A percentile compares a stretch with the other conserved stretches of the same genome.
phyloP scores from a whole-genome alignment of 2,113 vertebrate genomes.

The Periophthalmodon schlosseri region DNA sequence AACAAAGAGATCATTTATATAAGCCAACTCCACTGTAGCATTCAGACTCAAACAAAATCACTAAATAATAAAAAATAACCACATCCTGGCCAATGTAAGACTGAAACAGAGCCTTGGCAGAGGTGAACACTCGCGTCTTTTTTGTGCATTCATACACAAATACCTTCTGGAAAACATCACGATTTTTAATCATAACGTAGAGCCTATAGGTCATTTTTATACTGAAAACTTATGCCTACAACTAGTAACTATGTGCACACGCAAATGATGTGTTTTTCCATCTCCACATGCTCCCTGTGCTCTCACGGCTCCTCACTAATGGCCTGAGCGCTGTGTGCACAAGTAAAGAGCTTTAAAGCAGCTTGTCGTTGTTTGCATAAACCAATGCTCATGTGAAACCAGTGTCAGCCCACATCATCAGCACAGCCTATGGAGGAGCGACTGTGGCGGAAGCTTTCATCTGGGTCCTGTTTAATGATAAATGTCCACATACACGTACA shows the following conservation, averaged over 20 bases:
- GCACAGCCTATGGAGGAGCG: constrained; percentile 22
- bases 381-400: constrained; percentile 24
- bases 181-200: neutral
- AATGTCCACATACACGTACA: constrained; percentile 15
- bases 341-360: constrained; percentile 18
- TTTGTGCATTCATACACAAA: no score
- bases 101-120: no score
- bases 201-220: neutral
- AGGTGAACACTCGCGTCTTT: no score
- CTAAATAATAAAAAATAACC: no score
- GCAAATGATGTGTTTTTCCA: constrained; percentile 15
- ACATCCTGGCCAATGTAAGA: no score
- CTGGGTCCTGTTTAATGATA: constrained; percentile 18
- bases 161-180: neutral
- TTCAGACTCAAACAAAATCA: no score
- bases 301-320: neutral
- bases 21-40: neutral
- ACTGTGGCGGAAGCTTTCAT: constrained; percentile 26
- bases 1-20: neutral
- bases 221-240: neutral
- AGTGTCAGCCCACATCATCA: constrained; percentile 43
- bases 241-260: neutral
- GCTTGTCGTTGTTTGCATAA: constrained; percentile 31
- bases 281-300: neutral
- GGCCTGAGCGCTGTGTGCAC: neutral